Evolutionary conservation across 30 jellyfish, hydroid and myxozoan species (phyloP), one percentile per base, ranked within the genome.

Genomic region (Turritopsis rubra): DNA sequence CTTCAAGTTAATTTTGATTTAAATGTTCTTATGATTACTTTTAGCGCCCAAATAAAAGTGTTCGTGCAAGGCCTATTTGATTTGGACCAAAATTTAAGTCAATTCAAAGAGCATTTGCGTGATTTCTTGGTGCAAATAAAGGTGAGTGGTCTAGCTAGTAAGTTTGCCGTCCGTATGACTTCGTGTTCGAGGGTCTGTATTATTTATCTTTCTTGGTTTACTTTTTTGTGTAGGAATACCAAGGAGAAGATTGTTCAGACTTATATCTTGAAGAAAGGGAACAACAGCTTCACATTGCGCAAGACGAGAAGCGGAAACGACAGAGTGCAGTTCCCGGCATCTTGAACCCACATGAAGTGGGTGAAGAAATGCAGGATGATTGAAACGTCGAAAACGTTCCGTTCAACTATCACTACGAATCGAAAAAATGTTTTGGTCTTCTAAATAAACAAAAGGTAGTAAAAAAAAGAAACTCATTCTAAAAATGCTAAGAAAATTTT

Each of bases 311-410:
- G 72, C 88, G 99, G 86, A 88, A 88, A 65, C 73, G 96, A 24
- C 99, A 93, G 52, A 86, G 84, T 87, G 95, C 96, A 9, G 99
- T 93, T 9, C 99, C 99, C 26, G 99, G 99, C 16, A 93, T 93
- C 23, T 85, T 93, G 19, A 93, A 93, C 80, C 99, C 99, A 52
- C 99, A 93, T 60, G 99, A 93, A 83, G 80, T 93, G 81, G 89
- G 82, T 27, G 99, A 93, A 85, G 96, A 93, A 75, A 93, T 93
- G 96, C 96, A 93, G 89, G 99, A 93, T 22, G 87, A 80, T 80
- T 80, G 23, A 26, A 3, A 18, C 53, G 72, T 3, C 71, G 23
- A 41, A 41, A 41, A 41, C 60, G 5, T 41, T 41, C 60, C 5
- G n/a, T n/a, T n/a, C n/a, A n/a, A n/a, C n/a, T n/a, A n/a, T n/a